Evolutionary conservation across 2,113 vertebrate species (phyloP).

Genomic region (Lota lota): DNA sequence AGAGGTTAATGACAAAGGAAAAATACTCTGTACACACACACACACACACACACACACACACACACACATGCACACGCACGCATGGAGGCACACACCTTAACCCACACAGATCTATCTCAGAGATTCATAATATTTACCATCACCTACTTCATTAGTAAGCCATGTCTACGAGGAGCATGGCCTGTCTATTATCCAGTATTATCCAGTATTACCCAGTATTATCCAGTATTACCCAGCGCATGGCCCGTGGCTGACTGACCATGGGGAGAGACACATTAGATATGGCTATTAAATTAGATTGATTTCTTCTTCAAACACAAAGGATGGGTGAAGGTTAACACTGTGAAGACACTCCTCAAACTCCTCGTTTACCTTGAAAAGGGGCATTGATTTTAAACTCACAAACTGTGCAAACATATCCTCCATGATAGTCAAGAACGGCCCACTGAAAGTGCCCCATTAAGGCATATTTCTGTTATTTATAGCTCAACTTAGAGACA

Average conservation of each 20-base stretch:
- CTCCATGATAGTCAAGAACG: neutral
- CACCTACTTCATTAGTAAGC: constrained; percentile 62
- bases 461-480: constrained; percentile 21
- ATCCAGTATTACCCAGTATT: constrained; percentile 7
- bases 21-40: no score
- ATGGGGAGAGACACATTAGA: constrained; percentile 38
- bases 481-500: neutral
- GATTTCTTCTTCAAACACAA: constrained; percentile 55
- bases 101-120: no score
- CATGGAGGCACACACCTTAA: no score
- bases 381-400: constrained; percentile 47
- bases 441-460: constrained; percentile 14
- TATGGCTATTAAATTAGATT: constrained; percentile 64
- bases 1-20: no score
- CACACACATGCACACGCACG: no score
- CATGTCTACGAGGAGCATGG: constrained; percentile 42
- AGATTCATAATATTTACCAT: constrained; percentile 24
- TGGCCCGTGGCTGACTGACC: constrained; percentile 48
- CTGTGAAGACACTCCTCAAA: constrained; percentile 45
- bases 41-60: no score
- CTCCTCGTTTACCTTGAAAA: constrained; percentile 37
- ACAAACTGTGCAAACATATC: constrained; percentile 29
- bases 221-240: constrained; percentile 4
- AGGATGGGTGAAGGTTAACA: constrained; percentile 51
- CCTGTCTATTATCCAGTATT: constrained; percentile 46